Percentiles rank a stretch among this genome's conserved stretches.
These are phyloP conservation scores for Rattus rattus DNA, from an alignment of 2,113 vertebrate genomes.

Conservation along the genomic window DNA sequence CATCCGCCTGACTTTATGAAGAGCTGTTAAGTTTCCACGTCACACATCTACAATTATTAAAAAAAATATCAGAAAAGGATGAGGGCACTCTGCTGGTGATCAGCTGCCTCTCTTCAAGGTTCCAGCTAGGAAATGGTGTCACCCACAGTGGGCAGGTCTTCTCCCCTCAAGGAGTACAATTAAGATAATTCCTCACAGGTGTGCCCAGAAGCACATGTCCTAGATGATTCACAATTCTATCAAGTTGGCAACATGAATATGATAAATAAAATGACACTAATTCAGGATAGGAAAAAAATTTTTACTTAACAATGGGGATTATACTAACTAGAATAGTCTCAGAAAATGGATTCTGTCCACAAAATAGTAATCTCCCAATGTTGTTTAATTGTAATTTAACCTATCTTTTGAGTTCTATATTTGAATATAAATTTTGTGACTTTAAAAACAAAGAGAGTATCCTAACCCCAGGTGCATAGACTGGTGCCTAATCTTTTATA, in stretches of 20 bases:
- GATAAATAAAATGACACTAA: neutral
- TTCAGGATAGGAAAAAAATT: neutral
- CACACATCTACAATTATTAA: no score
- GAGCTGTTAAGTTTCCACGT: no score
- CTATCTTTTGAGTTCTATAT: slow-evolving; percentile 4
- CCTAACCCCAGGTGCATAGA: neutral
- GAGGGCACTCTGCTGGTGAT: neutral
- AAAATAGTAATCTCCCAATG: neutral
- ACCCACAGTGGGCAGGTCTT: neutral
- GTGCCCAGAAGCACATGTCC: neutral
- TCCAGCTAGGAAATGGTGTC: neutral
- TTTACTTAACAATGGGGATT: neutral
- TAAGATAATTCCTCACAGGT: neutral
- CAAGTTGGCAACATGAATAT: neutral
- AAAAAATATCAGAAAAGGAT: neutral
- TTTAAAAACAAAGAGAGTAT: neutral
- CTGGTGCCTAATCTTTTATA: neutral
- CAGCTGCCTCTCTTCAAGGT: neutral
- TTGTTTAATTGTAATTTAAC: neutral
- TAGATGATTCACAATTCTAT: neutral
- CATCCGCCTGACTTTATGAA: no score
- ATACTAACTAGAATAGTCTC: neutral
- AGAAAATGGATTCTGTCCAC: neutral
- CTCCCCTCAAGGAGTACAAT: neutral
- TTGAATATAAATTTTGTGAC: slow-evolving; percentile 40